Base-by-base conservation (phyloP, 2,888 invertebrate species). In the Leptopilina drosophilae region DNA sequence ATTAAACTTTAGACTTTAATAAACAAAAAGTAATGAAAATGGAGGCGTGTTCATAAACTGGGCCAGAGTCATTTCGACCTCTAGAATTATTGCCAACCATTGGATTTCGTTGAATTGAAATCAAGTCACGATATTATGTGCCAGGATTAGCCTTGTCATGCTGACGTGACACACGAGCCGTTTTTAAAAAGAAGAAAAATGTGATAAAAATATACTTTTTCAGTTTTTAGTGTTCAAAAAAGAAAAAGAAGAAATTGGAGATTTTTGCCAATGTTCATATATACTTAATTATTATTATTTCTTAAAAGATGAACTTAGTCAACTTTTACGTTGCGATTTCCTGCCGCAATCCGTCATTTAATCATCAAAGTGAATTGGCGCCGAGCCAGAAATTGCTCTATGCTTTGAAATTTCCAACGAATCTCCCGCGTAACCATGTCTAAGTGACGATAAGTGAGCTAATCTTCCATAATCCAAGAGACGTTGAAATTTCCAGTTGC, bases 31-130 rank as follows among this genome's bases (percentile, higher is more conserved):
- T 42, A 42, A 42, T 33, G 33, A 33, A 33, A 9, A 9, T 46
- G 46, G 46, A 46, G 46, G 46, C 49, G 49, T 49, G 49, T 49
- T 49, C 81, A 77, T 78, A 82, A 85, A 83, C 79, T 81, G 78
- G 81, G 82, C 80, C 81, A 82, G 82, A 77, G 76, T 67, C 33
- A 80, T 77, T 69, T 77, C 78, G 76, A 75, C 77, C 14, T 56
- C 75, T 77, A 64, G 81, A 84, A 84, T 85, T 84, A 85, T 84
- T 82, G 82, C 80, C 79, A 85, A 83, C 82, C 75, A 82, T 12
- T 15, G 62, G 73, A 81, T 79, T 82, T 79, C 75, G 81, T 66
- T 42, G 77, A 76, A 75, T 81, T 79, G 79, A 83, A 84, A 82
- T 84, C 81, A 83, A 83, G 82, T 82, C 80, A 81, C 80, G 82